These are phyloP conservation scores for Motacilla tschutschensis DNA, from an alignment of 2,113 vertebrate species.

Conservation along the genomic window DNA sequence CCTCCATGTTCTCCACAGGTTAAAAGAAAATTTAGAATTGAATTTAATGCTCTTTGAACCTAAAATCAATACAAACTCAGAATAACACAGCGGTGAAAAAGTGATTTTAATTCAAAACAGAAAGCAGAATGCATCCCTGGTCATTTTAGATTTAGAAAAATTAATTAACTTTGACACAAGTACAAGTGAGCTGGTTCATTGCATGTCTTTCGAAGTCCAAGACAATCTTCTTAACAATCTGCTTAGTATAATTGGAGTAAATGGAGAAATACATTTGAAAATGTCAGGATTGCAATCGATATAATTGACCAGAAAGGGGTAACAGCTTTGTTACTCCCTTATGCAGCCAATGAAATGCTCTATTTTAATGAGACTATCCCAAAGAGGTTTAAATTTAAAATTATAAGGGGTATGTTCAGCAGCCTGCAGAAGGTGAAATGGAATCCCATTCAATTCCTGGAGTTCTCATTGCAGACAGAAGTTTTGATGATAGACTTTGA, in stretches of 20 bases:
- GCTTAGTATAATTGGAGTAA: conserved; percentile 41
- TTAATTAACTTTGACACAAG: conserved; percentile 51
- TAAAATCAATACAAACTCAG: conserved; percentile 38
- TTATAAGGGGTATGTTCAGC: background rate
- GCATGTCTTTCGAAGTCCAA: background rate
- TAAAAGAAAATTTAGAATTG: conserved; percentile 45
- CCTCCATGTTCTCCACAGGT: background rate
- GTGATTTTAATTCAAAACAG: conserved; percentile 54
- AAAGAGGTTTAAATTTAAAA: conserved; percentile 14
- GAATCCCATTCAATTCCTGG: background rate
- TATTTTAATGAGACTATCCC: background rate
- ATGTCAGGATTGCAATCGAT: conserved; percentile 23
- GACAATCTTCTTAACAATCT: conserved; percentile 40
- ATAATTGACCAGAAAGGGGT: conserved; percentile 33
- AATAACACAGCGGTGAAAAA: conserved; percentile 30
- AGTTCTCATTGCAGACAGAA: background rate
- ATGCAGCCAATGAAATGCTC: background rate
- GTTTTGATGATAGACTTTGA: background rate
- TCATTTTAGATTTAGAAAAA: conserved; percentile 49
- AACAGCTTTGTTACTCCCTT: conserved; percentile 9
- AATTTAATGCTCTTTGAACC: conserved; percentile 51
- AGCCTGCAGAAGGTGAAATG: conserved; percentile 1
- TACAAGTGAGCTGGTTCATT: conserved; percentile 27
- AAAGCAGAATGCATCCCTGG: conserved; percentile 17
- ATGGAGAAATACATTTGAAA: conserved; percentile 47